Evolutionary conservation across 37 sponge, comb jelly and placozoan genomes (phyloP).

Genomic region (Lycopodina hypogea): DNA sequence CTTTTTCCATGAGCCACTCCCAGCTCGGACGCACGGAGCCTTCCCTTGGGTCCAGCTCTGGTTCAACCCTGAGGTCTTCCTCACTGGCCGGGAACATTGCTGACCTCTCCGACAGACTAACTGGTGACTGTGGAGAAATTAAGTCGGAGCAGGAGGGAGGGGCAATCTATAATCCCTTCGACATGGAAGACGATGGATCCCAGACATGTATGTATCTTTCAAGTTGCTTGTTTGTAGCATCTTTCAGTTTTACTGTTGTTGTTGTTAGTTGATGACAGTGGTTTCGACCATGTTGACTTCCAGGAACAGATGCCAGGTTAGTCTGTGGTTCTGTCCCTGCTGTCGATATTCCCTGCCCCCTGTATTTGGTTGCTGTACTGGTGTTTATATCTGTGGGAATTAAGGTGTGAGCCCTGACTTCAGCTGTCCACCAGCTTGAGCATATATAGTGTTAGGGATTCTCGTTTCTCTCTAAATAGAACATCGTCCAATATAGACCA

Average conservation of each 20-base stretch:
- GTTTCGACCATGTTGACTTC: slow-evolving; percentile 22
- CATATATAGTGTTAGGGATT: too few species aligned
- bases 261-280: neutral
- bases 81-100: slow-evolving; percentile 9
- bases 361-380: neutral
- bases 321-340: too few species aligned
- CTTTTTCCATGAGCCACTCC: neutral
- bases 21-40: too few species aligned
- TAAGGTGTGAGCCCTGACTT: too few species aligned
- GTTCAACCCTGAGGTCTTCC: slow-evolving; percentile 6
- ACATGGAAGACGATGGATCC: neutral
- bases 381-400: too few species aligned
- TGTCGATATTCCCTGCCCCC: too few species aligned
- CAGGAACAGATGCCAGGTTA: slow-evolving; percentile 16
- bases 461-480: too few species aligned
- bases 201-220: too few species aligned
- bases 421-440: too few species aligned
- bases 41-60: neutral
- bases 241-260: too few species aligned
- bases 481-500: too few species aligned
- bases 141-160: neutral
- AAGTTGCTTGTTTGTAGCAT: too few species aligned
- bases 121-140: neutral
- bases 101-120: neutral
- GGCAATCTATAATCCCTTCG: slow-evolving; percentile 34